Evolutionary conservation across 1,140 invertebrate genomes (phyloP), one percentile per base, ranked within the genome.

Genomic region (Stratiolaelaps scimitus): DNA sequence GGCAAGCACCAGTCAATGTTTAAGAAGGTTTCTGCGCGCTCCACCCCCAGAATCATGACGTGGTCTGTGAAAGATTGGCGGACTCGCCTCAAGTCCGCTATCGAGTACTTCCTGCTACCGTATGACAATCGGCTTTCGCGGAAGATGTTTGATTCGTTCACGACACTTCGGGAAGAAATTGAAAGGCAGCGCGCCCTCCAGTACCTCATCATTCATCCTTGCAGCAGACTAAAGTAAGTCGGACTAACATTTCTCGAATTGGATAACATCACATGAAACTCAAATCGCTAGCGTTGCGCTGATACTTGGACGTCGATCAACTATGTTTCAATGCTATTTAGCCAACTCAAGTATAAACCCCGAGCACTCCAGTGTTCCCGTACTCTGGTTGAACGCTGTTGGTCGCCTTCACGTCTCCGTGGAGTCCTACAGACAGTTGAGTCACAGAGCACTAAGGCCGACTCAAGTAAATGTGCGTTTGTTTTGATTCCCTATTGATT

Each of bases 141-240:
- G 26, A 26, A 20, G 10, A 60, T 60, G 15, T 60, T 60, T 34
- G 53, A 26, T 26, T 60, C 23, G 6, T 29, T 26, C 4, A 60
- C 53, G 15, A 17, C 26, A 23, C 53, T 17, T 1, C 26, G 26
- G 26, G 15, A 60, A 60, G 53, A 60, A 10, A 23, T 60, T 17
- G 23, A 60, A 60, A 26, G 53, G 13, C 34, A 34, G 6, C 26
- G 26, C 15, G 34, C 26, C 20, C 53, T 60, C 23, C 17, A 10
- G 4, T 60, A 29, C 20, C 15, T 60, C 23, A 60, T 60, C 53
- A 60, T 60, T 20, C 23, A 60, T 10, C 23, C 53, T 13, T 60
- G 53, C 53, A 20, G 53, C 53, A 15, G 53, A 60, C 26, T 60
- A 15, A 60, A 26, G 53, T 60, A 2, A 60, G 53, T 48, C 7